phyloP scores from a whole-genome alignment of 2,113 vertebrate species.

The Zapornia atra region DNA sequence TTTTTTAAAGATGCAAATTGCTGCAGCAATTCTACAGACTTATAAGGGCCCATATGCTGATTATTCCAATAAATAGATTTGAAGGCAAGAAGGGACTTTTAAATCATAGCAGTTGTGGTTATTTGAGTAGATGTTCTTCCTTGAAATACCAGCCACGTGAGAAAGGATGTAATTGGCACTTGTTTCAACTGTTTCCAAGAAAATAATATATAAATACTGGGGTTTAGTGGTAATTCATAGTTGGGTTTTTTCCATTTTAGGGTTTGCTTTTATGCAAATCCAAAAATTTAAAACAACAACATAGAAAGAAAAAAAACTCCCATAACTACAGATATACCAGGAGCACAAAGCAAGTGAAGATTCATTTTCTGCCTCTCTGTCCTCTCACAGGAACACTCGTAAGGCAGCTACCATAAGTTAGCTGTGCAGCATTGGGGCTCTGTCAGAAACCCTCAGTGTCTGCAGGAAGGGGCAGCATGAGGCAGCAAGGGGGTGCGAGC shows the following conservation, averaged over 20 bases:
- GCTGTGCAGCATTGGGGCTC: background rate
- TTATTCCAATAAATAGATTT: background rate
- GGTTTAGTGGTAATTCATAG: background rate
- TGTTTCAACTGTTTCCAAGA: background rate
- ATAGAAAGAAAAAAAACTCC: background rate
- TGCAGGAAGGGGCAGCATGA: background rate
- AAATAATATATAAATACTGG: background rate
- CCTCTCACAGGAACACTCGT: background rate
- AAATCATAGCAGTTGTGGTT: background rate
- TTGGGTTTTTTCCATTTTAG: background rate
- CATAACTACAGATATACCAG: background rate
- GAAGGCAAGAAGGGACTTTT: background rate
- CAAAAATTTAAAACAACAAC: background rate
- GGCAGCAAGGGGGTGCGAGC: accelerated
- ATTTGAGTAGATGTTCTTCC: background rate
- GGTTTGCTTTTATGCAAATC: background rate
- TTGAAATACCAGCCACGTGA: background rate
- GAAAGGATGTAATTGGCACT: background rate
- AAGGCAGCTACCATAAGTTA: background rate
- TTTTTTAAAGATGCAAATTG: constrained; percentile 18
- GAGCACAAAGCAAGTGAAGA: background rate
- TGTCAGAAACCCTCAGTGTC: background rate
- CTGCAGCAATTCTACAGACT: constrained; percentile 3
- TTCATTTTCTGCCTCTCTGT: background rate
- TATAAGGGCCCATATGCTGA: background rate